phyloP scores from a whole-genome alignment of 2,888 invertebrate species.

The Lottia scabra region DNA sequence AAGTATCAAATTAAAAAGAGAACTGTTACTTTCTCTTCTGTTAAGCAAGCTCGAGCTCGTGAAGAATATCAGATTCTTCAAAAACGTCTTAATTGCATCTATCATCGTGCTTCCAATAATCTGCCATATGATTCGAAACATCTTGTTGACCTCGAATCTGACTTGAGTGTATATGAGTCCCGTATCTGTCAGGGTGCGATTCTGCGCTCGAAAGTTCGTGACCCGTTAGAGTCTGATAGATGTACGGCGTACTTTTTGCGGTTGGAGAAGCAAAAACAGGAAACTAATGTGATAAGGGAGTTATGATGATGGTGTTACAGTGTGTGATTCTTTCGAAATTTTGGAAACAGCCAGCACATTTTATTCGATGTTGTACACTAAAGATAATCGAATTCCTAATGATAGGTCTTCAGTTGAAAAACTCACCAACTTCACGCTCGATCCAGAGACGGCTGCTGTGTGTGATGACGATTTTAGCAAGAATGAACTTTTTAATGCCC shows the following conservation, averaged over 20 bases:
- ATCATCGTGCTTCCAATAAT: not conserved
- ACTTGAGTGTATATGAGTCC: too few relatives aligned
- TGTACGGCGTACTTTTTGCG: too few relatives aligned
- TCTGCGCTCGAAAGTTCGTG: too few relatives aligned
- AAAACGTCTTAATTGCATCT: not conserved
- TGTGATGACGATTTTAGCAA: conserved; percentile 9
- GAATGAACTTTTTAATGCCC: conserved; percentile 11
- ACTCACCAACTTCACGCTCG: not conserved
- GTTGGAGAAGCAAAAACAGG: conserved; percentile 8
- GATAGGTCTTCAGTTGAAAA: not conserved
- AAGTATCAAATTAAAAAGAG: not conserved
- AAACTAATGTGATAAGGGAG: conserved; percentile 9
- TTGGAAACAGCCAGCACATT: conserved; percentile 1
- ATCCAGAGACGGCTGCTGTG: not conserved
- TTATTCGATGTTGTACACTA: conserved; percentile 2
- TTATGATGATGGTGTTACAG: not conserved
- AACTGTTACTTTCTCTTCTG: not conserved
- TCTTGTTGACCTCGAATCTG: too few relatives aligned
- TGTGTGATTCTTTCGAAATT: conserved; percentile 6
- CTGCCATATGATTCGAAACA: not conserved
- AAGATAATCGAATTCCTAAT: conserved; percentile 11
- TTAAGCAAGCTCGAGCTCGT: not conserved
- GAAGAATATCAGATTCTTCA: not conserved
- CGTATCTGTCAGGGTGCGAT: too few relatives aligned
- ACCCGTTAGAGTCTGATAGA: too few relatives aligned